Base-by-base conservation (phyloP, 2,797 vertebrate species). In the Adelosebastes latens region DNA sequence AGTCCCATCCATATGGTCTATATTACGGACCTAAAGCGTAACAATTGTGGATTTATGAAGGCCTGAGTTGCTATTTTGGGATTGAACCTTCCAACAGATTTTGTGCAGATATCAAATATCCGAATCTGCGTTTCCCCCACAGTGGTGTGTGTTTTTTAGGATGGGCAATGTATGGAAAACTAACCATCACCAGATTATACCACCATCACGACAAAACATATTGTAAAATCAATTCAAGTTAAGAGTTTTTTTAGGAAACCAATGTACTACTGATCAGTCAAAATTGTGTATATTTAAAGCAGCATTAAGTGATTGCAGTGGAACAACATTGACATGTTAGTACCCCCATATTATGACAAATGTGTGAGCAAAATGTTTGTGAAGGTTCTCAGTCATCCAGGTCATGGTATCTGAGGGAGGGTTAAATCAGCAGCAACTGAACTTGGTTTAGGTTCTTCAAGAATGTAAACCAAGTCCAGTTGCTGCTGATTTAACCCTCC, bases 1-100 rank as follows among this genome's bases (percentile, higher is more conserved):
- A 29, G 24, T 22, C 70, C 72, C 67, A 68, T 86, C 59, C 88
- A 89, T 72, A 32, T 82, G 86, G 63, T 63, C 49, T 81, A 32
- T 36, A 61, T 85, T 85, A 81, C 56, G 9, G 59, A 46, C 78
- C 67, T 70, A 4, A 32, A 1, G 13, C 64, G 24, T 9, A 79
- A 52, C 20, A 62, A 62, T 60, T 68, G 55, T 34, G 24, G 63
- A 80, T 81, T 71, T 59, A 53, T 59, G n/a, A 49, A 74, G 63
- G 10, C 8, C 4, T 22, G 3, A 8, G 27, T 42, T 42, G 8
- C 62, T 84, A 68, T 85, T 82, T 80, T 80, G 76, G 62, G 70
- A 79, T 8, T 42, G 7, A 84, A 42, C 14, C 11, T 36, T 68
- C 1, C 6, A 66, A 27, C 12, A 72, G 14, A 60, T 9, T 74